Evolutionary conservation across 2,113 vertebrate species (phyloP), one percentile per base, ranked within the genome.

Genomic region (Sisor rabdophorus): DNA sequence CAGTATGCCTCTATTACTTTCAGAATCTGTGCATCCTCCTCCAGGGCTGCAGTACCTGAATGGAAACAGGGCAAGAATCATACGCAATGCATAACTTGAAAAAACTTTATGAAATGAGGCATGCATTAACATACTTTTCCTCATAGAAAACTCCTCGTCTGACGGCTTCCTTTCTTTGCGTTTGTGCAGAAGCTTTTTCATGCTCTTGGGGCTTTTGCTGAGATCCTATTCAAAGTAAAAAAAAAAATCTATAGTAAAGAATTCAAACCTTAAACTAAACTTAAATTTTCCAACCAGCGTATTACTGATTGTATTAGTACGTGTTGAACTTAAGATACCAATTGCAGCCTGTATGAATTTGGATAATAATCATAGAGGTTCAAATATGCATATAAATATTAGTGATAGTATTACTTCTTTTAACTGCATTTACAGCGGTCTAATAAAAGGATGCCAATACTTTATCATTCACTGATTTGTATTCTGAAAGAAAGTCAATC

Each of bases 1-100:
- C 97, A 99, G 83, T 99, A 99, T 0, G 97, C 97, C 84, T 99
- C 97, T 1, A 99, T 99, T 77, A 99, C 97, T 85, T 99, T 99
- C 70, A 99, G 92, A 79, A 99, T 99, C 86, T 98, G 96, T 36
- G 97, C 95, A 1, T 99, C 97, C 88, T 99, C 97, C 85, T 99
- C 97, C 74, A 98, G 89, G 63, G 95, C 97, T 17, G 95, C 97
- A 7, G 95, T 99, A 86, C 97, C 97, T 99, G 88, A 71, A 58
- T 26, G 55, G 40, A 59, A 80, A 58, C 61, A 17, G 36, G 5
- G 12, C 2, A 20, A 59, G 19, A 30, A 32, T 20, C 36, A 20
- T 48, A 22, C 1, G 8, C 44, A 28, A 19, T 16, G 22, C 9
- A 73, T 44, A 47, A 73, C 7, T 44, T 13, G 12, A 28, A 17